phyloP scores from a whole-genome alignment of 1,140 invertebrate species.

The Lutraria rhynchaena region DNA sequence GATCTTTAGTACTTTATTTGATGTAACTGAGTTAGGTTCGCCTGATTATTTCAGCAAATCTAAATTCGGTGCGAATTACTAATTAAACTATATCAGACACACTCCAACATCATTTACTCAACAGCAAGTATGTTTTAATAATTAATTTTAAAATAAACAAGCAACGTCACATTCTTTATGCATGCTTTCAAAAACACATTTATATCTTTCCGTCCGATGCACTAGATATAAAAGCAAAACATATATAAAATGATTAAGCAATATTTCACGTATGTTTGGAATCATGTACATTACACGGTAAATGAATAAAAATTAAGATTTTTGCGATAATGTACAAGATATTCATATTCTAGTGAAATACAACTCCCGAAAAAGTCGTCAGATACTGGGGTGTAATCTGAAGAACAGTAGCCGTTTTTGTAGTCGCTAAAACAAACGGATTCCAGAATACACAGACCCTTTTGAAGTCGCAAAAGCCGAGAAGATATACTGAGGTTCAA shows the following conservation, averaged over 20 bases:
- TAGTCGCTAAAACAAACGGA: constrained; percentile 1
- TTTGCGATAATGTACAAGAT: neutral
- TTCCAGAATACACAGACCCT: neutral
- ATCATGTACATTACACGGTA: constrained; percentile 34
- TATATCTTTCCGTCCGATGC: too few species aligned
- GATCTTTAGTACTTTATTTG: too few species aligned
- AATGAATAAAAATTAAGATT: constrained; percentile 36
- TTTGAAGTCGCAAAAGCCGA: constrained; percentile 5
- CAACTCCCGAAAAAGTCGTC: neutral
- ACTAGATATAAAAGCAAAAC: too few species aligned
- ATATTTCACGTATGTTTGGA: constrained; percentile 43
- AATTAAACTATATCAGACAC: too few species aligned
- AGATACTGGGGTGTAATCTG: constrained; percentile 7
- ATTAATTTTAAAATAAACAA: too few species aligned
- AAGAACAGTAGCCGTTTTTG: constrained; percentile 3
- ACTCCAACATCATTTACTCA: too few species aligned
- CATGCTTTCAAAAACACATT: too few species aligned
- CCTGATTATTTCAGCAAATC: too few species aligned
- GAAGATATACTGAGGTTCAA: constrained; percentile 17
- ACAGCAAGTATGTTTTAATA: too few species aligned
- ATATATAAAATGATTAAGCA: constrained; percentile 10
- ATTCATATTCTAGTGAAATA: neutral
- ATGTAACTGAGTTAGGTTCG: too few species aligned
- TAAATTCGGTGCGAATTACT: too few species aligned
- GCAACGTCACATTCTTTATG: too few species aligned